These are phyloP conservation scores for Tanypteryx hageni DNA, from an alignment of 2,888 invertebrate species.

Conservation along the genomic window DNA sequence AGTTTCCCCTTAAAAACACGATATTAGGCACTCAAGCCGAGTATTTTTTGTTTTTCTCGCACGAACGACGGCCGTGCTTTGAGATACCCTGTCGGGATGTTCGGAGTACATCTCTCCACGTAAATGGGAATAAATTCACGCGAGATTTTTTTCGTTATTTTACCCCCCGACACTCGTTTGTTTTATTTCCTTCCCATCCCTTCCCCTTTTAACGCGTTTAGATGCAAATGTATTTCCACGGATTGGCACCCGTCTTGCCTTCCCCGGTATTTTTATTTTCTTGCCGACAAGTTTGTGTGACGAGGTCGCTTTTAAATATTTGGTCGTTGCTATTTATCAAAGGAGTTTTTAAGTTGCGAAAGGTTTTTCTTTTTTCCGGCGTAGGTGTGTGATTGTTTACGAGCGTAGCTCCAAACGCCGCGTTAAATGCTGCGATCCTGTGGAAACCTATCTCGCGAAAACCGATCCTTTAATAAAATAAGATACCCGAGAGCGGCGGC, in stretches of 20 bases:
- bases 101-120: not conserved
- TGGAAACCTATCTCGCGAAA: not conserved
- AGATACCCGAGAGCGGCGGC: not conserved
- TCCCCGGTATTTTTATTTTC: not conserved
- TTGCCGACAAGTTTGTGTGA: not conserved
- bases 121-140: slow-evolving; percentile 15
- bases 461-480: not conserved
- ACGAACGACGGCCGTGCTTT: slow-evolving; percentile 2
- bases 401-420: not conserved
- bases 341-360: not conserved
- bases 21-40: too few relatives aligned
- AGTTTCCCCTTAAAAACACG: not conserved
- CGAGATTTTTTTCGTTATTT: not conserved
- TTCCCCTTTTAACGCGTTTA: not conserved
- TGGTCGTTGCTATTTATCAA: slow-evolving; percentile 10
- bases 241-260: slow-evolving; percentile 10
- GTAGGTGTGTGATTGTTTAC: not conserved
- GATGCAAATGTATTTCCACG: slow-evolving; percentile 38
- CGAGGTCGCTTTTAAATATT: not conserved
- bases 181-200: not conserved
- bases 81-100: not conserved
- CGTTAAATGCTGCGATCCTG: not conserved
- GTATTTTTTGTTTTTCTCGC: too few relatives aligned
- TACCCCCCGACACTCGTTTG: not conserved
- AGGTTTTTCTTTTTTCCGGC: too few relatives aligned